Base-by-base conservation (phyloP, 53 echinoderm and acorn worm genomes). In the Holothuria leucospilota region DNA sequence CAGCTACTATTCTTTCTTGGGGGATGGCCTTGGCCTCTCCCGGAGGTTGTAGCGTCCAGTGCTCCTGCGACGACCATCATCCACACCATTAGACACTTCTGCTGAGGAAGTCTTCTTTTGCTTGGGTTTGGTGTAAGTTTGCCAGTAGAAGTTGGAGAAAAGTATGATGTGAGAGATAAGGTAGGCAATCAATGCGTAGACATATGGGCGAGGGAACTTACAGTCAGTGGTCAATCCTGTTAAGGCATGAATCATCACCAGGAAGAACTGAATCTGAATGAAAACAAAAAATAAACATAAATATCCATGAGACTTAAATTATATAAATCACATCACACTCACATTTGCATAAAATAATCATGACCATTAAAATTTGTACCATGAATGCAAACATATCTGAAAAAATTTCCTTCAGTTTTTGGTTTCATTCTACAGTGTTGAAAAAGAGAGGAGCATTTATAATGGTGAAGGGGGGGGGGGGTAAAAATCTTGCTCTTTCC, bases 101-200 rank as follows among this genome's bases (percentile, higher is more conserved):
- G 52, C 74, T 81, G 63, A 13, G 29, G 29, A 20, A 21, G 72
- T 9, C 38, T 53, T 51, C 16, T 63, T 70, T 59, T 92, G 92
- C 66, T 84, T 79, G 42, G 29, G 62, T 58, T 85, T 87, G 39
- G 68, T 85, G 1, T 82, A 65, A 73, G 86, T 93, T 88, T 93
- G 91, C 30, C 82, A 82, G 84, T 89, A 96, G 91, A 96, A 96
- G 91, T 96, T 91, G 70, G 91, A 87, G 85, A 96, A 96, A 60
- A 96, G 94, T 34, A 95, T 69, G 59, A 96, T 96, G 71, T 95
- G 94, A 0, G 91, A 91, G 30, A 96, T 64, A 56, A 95, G 90
- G 77, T 96, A 96, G 25, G 83, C 78, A 5, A 91, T 85, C n/a
- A 96, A 90, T 16, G 93, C 90, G 25, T 86, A 93, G 84, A 95